Evolutionary conservation across 2,888 invertebrate species (phyloP).

Genomic region (Cheilosia pagana): DNA sequence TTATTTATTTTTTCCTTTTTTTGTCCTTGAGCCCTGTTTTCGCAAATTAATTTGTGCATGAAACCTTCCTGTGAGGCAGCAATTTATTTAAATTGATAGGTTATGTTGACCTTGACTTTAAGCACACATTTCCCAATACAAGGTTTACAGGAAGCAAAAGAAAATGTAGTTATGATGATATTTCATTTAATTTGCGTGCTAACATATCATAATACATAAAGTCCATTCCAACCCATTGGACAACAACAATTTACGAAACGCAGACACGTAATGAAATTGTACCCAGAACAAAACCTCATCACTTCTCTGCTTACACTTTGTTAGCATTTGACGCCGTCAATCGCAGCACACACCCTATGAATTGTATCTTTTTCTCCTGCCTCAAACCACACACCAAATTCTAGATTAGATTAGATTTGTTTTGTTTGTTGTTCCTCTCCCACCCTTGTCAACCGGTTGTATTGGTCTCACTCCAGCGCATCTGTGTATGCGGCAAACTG

Average conservation of each 20-base stretch:
- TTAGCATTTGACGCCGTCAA: constrained; percentile 9
- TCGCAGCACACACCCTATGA: constrained; percentile 48
- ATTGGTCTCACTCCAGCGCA: constrained; percentile 7
- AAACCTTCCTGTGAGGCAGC: no score
- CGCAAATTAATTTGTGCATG: background rate
- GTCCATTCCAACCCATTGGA: background rate
- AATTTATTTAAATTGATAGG: background rate
- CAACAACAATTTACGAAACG: background rate
- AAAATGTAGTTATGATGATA: background rate
- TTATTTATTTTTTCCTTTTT: background rate
- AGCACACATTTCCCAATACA: background rate
- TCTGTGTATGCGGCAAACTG: background rate
- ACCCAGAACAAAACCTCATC: constrained; percentile 4
- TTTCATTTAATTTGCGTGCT: background rate
- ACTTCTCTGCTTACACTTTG: background rate
- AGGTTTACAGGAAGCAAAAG: background rate
- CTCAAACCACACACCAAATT: constrained; percentile 24
- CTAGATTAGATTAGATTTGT: constrained; percentile 52
- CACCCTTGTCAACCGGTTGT: constrained; percentile 14
- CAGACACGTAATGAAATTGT: constrained; percentile 1
- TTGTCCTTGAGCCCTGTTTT: background rate
- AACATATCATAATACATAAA: background rate
- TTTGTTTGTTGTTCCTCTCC: constrained; percentile 51
- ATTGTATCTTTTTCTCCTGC: constrained; percentile 21
- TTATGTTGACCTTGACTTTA: constrained; percentile 1